A percentile compares a stretch with the other conserved stretches of the same genome.
Conservation (phyloP, 1,140 invertebrate genomes). For the Bombus breviceps region DNA sequence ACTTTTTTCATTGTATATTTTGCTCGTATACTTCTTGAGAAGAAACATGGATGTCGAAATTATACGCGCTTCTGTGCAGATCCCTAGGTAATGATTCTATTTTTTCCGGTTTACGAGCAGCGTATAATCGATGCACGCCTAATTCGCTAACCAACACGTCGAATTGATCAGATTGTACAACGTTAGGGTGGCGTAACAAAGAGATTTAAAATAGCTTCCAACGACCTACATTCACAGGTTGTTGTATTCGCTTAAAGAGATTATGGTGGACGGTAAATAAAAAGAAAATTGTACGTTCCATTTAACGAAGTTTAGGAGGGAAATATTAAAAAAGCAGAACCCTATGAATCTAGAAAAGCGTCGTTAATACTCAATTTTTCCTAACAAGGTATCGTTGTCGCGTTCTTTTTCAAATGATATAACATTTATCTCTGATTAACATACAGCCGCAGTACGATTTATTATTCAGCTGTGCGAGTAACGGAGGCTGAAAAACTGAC, state of each 20-base stretch:
- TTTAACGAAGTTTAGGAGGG: too few species aligned
- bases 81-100: background rate
- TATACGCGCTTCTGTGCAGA: background rate
- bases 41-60: background rate
- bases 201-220: conserved; percentile 36
- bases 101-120: conserved; percentile 2
- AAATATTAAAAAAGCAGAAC: too few species aligned
- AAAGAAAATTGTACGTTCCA: background rate
- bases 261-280: conserved; percentile 2
- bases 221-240: conserved; percentile 27
- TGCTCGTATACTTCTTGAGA: too few species aligned
- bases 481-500: too few species aligned
- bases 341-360: too few species aligned
- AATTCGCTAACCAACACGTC: conserved; percentile 8
- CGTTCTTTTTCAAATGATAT: too few species aligned
- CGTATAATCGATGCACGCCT: background rate
- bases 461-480: too few species aligned
- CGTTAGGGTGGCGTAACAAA: conserved; percentile 26
- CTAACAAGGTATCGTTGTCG: too few species aligned
- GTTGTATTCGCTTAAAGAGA: conserved; percentile 25
- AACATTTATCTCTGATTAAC: too few species aligned
- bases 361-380: too few species aligned
- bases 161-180: background rate
- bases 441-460: too few species aligned
- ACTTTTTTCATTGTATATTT: too few species aligned